phyloP scores from a whole-genome alignment of 2,113 vertebrate genomes.

The Vulpes vulpes region DNA sequence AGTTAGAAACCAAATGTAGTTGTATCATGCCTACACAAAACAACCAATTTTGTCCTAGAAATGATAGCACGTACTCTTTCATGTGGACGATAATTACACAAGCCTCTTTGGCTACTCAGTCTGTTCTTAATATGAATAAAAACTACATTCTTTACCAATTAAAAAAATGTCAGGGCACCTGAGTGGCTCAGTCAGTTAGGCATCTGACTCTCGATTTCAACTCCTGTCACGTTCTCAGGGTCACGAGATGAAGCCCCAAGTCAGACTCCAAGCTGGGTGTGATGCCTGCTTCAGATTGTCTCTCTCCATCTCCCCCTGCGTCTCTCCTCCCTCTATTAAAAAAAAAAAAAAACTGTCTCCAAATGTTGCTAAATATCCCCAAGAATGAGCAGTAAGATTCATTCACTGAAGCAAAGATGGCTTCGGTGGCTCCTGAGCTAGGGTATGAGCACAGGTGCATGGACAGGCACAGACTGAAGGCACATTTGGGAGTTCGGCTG shows the following conservation, averaged over 20 bases:
- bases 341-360: not conserved
- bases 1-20: not conserved
- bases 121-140: constrained; percentile 5
- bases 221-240: not conserved
- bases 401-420: not conserved
- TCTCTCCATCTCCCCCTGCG: not conserved
- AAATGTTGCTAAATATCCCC: not conserved
- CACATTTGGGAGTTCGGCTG: too few relatives aligned
- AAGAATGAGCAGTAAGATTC: not conserved
- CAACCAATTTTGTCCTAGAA: not conserved
- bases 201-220: not conserved
- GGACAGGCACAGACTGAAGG: not conserved
- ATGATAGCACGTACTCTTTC: not conserved
- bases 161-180: not conserved
- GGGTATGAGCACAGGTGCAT: not conserved
- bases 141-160: not conserved
- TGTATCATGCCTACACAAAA: not conserved
- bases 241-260: not conserved
- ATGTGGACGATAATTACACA: not conserved
- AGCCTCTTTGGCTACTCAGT: not conserved
- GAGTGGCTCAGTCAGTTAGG: not conserved
- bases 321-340: not conserved
- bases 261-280: not conserved
- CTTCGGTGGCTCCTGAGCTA: not conserved
- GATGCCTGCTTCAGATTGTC: not conserved